A percentile compares a stretch with the other conserved stretches of the same genome.
Evolutionary conservation across 2,888 invertebrate species (phyloP).

Genomic region (Rotaria sp.): DNA sequence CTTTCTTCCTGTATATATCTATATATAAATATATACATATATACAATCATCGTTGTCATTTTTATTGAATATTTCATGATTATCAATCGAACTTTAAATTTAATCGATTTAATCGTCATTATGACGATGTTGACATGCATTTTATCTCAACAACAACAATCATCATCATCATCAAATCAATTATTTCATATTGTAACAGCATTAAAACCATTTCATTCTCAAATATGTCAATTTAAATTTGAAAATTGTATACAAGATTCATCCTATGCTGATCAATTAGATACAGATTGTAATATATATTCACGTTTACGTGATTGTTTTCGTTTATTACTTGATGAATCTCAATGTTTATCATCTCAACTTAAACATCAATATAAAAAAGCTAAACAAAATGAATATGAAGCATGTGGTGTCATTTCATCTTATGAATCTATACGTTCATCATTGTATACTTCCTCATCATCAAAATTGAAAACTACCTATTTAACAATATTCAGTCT

Average conservation of each 20-base stretch:
- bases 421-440: not conserved
- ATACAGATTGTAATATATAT: not conserved
- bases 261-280: not conserved
- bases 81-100: not conserved
- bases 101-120: not conserved
- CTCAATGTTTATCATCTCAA: not conserved
- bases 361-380: not conserved
- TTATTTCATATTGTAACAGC: not conserved
- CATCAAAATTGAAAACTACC: not conserved
- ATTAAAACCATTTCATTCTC: not conserved
- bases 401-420: not conserved
- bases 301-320: conserved; percentile 23
- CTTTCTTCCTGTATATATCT: not conserved
- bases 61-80: not conserved
- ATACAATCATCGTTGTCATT: not conserved
- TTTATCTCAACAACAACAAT: not conserved
- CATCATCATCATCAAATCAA: not conserved
- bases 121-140: not conserved
- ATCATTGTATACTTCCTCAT: not conserved
- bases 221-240: not conserved
- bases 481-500: not conserved
- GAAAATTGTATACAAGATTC: conserved; percentile 13
- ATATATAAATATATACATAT: not conserved
- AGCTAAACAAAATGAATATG: conserved; percentile 4
- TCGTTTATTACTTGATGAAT: not conserved